phyloP scores from a whole-genome alignment of 2,797 vertebrate species.

The Enteromius fasciolatus region DNA sequence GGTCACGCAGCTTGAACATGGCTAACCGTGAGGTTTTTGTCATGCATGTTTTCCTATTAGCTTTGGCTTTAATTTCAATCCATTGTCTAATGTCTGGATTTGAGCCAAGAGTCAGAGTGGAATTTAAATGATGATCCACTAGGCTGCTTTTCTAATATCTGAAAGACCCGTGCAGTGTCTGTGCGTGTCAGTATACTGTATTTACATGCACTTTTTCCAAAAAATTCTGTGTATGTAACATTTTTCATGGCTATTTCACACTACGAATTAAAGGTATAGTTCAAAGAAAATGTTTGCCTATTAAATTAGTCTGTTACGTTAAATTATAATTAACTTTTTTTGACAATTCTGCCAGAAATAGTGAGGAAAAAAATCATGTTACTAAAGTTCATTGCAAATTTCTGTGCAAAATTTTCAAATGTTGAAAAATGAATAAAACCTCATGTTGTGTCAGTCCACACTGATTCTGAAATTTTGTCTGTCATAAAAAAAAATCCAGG shows the following conservation, averaged over 20 bases:
- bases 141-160: conserved; percentile 28
- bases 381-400: too few species aligned
- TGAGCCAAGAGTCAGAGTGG: conserved; percentile 64
- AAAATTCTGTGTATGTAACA: background rate
- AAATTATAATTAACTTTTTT: background rate
- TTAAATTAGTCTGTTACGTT: too few species aligned
- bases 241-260: background rate
- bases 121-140: conserved; percentile 65
- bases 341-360: background rate
- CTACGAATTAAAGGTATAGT: background rate
- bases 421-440: too few species aligned
- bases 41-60: conserved; percentile 70
- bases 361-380: background rate
- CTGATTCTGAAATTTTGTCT: too few species aligned
- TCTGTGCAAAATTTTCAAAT: too few species aligned
- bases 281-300: background rate
- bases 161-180: background rate
- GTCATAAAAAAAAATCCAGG: too few species aligned
- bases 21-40: conserved; percentile 64
- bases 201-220: background rate
- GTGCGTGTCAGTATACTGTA: background rate
- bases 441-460: too few species aligned
- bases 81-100: conserved; percentile 64
- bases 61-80: conserved; percentile 70
- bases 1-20: conserved; percentile 52